Evolutionary conservation across 2,113 vertebrate genomes (phyloP).

Genomic region (Pyrgilauda ruficollis): DNA sequence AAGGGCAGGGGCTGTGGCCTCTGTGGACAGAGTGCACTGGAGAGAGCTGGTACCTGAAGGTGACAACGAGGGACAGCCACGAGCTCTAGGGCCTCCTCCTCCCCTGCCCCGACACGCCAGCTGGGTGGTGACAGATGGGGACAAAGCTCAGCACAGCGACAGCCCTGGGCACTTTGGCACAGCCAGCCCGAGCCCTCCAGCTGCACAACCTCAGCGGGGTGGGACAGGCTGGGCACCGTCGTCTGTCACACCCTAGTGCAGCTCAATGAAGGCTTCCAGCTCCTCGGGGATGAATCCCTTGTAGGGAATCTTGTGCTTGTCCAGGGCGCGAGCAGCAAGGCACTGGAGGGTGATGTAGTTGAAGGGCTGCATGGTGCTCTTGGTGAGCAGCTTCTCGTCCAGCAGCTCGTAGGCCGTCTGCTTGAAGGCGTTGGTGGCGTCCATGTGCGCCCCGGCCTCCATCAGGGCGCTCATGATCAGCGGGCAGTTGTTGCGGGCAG

Average conservation of each 20-base stretch:
- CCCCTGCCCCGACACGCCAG: background rate
- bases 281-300: conserved; percentile 92
- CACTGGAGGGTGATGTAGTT: conserved; percentile 93
- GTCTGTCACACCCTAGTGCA: conserved; percentile 77
- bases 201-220: background rate
- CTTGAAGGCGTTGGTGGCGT: conserved; percentile 88
- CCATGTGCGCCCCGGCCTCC: conserved; percentile 88
- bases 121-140: background rate
- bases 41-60: conserved; percentile 10
- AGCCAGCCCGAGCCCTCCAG: background rate
- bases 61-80: background rate
- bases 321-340: conserved; percentile 90
- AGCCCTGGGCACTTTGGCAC: background rate
- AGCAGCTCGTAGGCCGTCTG: conserved; percentile 89
- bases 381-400: conserved; percentile 85
- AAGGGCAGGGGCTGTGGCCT: background rate
- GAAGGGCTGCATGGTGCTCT: conserved; percentile 86
- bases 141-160: background rate
- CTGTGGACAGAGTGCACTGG: background rate
- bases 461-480: conserved; percentile 87
- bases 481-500: conserved; percentile 84
- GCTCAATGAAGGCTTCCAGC: conserved; percentile 94
- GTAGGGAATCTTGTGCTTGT: conserved; percentile 91
- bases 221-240: background rate
- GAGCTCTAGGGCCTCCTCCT: background rate